Evolutionary conservation across 2,888 invertebrate genomes (phyloP), one percentile per base, ranked within the genome.

Genomic region (Protonemura montana): DNA sequence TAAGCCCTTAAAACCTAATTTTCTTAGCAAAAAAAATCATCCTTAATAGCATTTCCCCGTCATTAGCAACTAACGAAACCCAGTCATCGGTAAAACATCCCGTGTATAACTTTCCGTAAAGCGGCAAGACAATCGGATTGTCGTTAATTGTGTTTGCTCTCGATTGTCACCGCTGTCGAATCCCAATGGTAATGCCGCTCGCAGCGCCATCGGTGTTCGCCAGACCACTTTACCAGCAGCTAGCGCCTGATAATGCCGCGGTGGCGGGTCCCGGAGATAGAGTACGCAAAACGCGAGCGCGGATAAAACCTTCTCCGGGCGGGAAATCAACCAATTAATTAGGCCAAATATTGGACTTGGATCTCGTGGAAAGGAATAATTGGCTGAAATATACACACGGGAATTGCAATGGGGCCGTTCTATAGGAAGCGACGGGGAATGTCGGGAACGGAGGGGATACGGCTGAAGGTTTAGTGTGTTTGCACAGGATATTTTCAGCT

Each of bases 241-340:
- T 35, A 35, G 35, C 35, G 35, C 35, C 35, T 6, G 35, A 35
- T 35, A 80, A 29, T 21, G 59, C 59, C 59, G 59, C 59, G 16
- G 16, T 21, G 16, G 59, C 59, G 16, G 59, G 16, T 21, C 6
- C 59, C 13, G 13, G 16, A 30, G 80, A 25, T n/a, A 30, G 77
- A 28, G 77, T n/a, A 77, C 76, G 85, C n/a, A 76, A 29, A 85
- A 27, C 3, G 59, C 3, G 16, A 16, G 16, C 59, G 59, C 21
- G 59, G 59, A 59, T 59, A 59, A 59, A 59, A 59, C 59, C 59
- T 86, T 82, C 76, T 86, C n/a, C 83, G 27, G 80, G 82, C 5
- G 87, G 88, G 88, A 88, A 88, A 88, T 88, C 88, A 88, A 87
- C 87, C 87, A 87, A 87, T 88, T 88, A 88, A 88, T 88, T 88